Evolutionary conservation across 2,113 vertebrate genomes (phyloP), one percentile per base, ranked within the genome.

Genomic region (Ceyx margarethae): DNA sequence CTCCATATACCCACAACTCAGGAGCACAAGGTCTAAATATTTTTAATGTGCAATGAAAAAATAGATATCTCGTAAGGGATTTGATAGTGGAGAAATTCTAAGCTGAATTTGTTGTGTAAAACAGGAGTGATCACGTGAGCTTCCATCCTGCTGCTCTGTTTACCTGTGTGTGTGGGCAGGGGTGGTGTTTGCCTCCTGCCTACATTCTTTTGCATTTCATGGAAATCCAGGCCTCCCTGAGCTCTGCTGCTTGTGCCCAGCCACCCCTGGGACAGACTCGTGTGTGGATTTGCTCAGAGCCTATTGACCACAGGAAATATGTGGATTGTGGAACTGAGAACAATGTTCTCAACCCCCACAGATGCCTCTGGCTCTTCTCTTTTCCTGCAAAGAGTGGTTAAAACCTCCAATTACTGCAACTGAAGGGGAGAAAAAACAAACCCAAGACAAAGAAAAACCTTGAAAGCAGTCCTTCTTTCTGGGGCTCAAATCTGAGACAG

Each of bases 301-400:
- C 21, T 42, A 6, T 11, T 10, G 6, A 31, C 40, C 7, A 2
- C 15, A 37, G 65, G 28, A n/a, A 56, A 20, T 2, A 5, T 0
- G 0, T 6, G 29, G 22, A 8, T 37, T 2, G 2, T 21, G 26
- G 48, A 62, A 40, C 35, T 37, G 72, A 28, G 33, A 69, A n/a
- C 28, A 20, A 26, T 15, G 6, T 37, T 43, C 17, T 45, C 42
- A 74, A 9, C 45, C 40, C 35, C n/a, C 3, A 1, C 29, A 31
- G 16, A 15, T 65, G 68, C 51, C 56, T 84, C 68, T 83, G 73
- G 40, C 40, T 83, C 51, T 90, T 90, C 1, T 5, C 26, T 64
- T 62, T 67, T 40, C n/a, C 15, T 74, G 35, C 48, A 6, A 15
- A 68, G 33, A 1, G 18, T 46, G 19, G 11, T 28, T 50, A 22